phyloP scores from a whole-genome alignment of 2,797 vertebrate genomes.

The Acanthurus tractus region DNA sequence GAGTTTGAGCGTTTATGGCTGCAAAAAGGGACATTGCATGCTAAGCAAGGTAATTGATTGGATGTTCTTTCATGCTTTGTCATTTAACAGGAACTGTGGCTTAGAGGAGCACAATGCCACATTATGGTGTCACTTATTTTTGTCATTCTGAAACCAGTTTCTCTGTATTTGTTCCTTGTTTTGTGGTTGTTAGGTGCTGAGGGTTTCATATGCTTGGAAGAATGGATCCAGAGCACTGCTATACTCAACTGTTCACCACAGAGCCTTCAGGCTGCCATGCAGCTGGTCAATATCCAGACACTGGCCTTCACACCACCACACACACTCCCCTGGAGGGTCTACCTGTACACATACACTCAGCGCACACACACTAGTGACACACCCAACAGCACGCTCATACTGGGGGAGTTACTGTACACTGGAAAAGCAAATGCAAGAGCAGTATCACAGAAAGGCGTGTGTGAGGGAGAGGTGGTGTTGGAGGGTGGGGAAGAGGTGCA shows the following conservation, averaged over 20 bases:
- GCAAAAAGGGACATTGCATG: slow-evolving; percentile 44
- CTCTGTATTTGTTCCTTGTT: background rate
- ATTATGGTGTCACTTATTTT: background rate
- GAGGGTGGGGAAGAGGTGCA: background rate
- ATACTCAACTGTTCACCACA: slow-evolving; percentile 78
- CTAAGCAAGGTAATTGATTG: slow-evolving; percentile 59
- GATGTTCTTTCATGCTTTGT: background rate
- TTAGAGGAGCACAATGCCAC: too few relatives aligned
- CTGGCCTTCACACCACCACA: slow-evolving; percentile 91
- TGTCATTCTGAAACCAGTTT: background rate
- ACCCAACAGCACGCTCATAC: slow-evolving; percentile 82
- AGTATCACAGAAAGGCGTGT: background rate
- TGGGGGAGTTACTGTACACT: slow-evolving; percentile 88
- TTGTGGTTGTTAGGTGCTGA: slow-evolving; percentile 42
- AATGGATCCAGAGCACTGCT: slow-evolving; percentile 31
- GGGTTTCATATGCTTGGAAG: slow-evolving; percentile 38
- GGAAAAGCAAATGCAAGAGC: slow-evolving; percentile 45
- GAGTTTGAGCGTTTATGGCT: slow-evolving; percentile 93
- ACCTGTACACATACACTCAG: slow-evolving; percentile 88
- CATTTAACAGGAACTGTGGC: too few relatives aligned
- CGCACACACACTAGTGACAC: slow-evolving; percentile 66
- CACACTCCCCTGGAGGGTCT: slow-evolving; percentile 91
- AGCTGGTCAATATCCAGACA: slow-evolving; percentile 92
- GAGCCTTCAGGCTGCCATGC: slow-evolving; percentile 90
- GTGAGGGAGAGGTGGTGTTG: background rate